Conservation (phyloP, 2,113 vertebrate genomes). For the Saguinus midas region DNA sequence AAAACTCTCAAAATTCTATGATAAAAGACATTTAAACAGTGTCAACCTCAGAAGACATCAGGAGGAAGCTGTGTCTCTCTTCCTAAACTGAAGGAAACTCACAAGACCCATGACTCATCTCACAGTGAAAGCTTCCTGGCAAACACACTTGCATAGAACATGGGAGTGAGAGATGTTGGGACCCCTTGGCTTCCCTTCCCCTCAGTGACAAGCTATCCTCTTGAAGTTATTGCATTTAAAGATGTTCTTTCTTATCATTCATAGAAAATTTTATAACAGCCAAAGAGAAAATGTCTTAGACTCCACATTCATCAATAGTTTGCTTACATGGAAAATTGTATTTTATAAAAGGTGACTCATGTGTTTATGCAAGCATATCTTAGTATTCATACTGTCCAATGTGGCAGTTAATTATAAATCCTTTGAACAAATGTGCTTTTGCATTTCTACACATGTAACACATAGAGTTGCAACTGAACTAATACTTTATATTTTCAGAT, state of each 20-base stretch:
- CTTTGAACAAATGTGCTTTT: slow-evolving; percentile 54
- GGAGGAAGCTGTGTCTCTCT: background rate
- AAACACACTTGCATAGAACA: background rate
- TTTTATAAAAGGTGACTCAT: slow-evolving; percentile 64
- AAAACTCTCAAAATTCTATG: background rate
- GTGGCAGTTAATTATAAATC: slow-evolving; percentile 50
- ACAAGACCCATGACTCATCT: slow-evolving; percentile 45
- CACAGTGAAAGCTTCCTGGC: slow-evolving; percentile 13
- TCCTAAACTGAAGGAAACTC: background rate
- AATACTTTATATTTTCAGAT: slow-evolving; percentile 62
- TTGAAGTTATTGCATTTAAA: slow-evolving; percentile 40
- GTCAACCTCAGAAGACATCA: background rate
- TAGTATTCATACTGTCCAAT: slow-evolving; percentile 16
- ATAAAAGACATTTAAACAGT: background rate
- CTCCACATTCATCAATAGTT: slow-evolving; percentile 69
- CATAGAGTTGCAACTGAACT: slow-evolving; percentile 50
- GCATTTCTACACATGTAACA: slow-evolving; percentile 57
- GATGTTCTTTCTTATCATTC: slow-evolving; percentile 61
- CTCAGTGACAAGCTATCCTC: slow-evolving; percentile 6
- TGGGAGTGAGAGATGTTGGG: background rate
- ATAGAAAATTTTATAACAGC: slow-evolving; percentile 45
- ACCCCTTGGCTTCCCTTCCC: background rate
- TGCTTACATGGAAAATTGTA: slow-evolving; percentile 49
- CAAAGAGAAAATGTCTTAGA: slow-evolving; percentile 51
- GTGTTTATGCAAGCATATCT: slow-evolving; percentile 61